Conservation (phyloP, 1,140 invertebrate genomes). For the Lamellibrachia luymesi region DNA sequence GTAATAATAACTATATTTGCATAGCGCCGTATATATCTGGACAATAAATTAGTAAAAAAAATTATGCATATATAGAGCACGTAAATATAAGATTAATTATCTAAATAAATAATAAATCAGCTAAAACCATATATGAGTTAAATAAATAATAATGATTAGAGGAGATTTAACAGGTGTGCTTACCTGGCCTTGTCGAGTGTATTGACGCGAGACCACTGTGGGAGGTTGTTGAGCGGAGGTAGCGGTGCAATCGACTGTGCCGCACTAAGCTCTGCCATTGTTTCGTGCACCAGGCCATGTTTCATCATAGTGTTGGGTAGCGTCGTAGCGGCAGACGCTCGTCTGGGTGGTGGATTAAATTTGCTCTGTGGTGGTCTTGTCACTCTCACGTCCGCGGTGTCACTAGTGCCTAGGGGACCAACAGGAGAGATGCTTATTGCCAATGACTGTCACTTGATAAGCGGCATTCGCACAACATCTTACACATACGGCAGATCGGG, state of each 20-base stretch:
- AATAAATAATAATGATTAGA: too few relatives aligned
- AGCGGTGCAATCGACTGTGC: neutral
- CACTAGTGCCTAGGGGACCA: neutral
- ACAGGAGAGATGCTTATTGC: neutral
- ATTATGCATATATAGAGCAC: too few relatives aligned
- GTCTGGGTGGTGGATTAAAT: neutral
- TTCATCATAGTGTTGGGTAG: slow-evolving; percentile 14
- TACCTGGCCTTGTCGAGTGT: slow-evolving; percentile 47
- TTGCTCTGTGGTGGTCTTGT: neutral
- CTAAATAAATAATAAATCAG: too few relatives aligned
- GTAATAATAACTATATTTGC: too few relatives aligned
- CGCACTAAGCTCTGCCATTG: neutral
- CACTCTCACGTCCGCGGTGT: neutral
- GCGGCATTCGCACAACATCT: neutral
- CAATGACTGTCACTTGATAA: neutral
- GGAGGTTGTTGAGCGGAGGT: slow-evolving; percentile 32
- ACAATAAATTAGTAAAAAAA: too few relatives aligned
- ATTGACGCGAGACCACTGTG: slow-evolving; percentile 54
- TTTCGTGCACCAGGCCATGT: slow-evolving; percentile 16
- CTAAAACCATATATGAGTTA: too few relatives aligned
- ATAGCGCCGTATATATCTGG: too few relatives aligned
- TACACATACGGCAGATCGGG: neutral
- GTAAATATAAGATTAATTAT: too few relatives aligned
- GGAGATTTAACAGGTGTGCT: too few relatives aligned
- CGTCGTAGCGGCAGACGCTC: neutral